phyloP scores from a whole-genome alignment of 2,888 invertebrate genomes.

The Nymphalis c-album region DNA sequence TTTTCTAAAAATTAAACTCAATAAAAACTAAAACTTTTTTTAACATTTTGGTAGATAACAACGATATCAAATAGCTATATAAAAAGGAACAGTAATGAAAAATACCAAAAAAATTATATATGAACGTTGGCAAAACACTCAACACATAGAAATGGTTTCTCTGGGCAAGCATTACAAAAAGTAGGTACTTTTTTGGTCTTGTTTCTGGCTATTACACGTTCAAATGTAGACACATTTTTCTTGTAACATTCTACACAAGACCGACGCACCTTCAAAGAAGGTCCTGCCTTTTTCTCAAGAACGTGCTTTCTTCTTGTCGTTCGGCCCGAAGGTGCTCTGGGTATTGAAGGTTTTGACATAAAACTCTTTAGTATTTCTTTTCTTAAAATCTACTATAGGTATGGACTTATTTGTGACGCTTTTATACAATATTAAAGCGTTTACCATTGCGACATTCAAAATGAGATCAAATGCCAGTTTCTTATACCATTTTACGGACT shows the following conservation, averaged over 20 bases:
- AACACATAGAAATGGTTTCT: constrained; percentile 39
- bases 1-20: constrained; percentile 18
- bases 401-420: constrained; percentile 36
- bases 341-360: constrained; percentile 23
- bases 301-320: constrained; percentile 32
- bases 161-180: constrained; percentile 39
- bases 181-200: constrained; percentile 45
- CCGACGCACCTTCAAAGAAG: constrained; percentile 38
- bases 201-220: constrained; percentile 41
- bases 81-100: constrained; percentile 32
- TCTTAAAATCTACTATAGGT: constrained; percentile 32
- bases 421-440: constrained; percentile 36
- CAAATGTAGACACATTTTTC: constrained; percentile 40
- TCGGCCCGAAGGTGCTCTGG: constrained; percentile 26
- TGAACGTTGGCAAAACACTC: constrained; percentile 38
- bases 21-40: constrained; percentile 26
- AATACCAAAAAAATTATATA: constrained; percentile 32
- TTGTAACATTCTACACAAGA: constrained; percentile 40
- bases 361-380: constrained; percentile 35
- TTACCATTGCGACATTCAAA: constrained; percentile 39
- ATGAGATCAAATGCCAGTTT: constrained; percentile 41
- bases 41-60: constrained; percentile 28
- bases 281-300: constrained; percentile 36
- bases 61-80: constrained; percentile 30
- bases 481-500: constrained; percentile 42